Base-by-base conservation (phyloP, 1,140 invertebrate species). In the Megalopta genalis region DNA sequence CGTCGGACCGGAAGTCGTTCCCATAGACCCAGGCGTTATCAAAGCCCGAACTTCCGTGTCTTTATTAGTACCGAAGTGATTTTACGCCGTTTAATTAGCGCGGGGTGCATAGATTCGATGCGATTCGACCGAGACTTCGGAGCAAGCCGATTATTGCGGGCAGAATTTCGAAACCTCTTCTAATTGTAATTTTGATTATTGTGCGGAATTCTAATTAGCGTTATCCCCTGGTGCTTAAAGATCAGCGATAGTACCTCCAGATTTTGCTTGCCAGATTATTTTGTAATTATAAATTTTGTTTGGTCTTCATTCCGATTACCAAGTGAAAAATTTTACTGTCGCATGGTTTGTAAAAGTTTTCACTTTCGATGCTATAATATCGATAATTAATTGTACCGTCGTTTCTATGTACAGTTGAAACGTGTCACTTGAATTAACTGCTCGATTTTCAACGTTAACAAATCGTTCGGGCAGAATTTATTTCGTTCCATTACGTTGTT, bases 21-120 rank as follows among this genome's bases (percentile, higher is more conserved):
- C 74, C 62, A 42, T 74, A 23, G 32, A n/a, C 39, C 70, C 77
- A 79, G 70, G 62, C 49, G 52, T 81, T 81, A 76, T 42, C 16
- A 46, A 72, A 72, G 60, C 60, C 32, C 67, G 46, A 49, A 46
- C n/a, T 25, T 16, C 9, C 39, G 27, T n/a, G 16, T n/a, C 12
- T 59, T 46, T 12, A 77, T 62, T 69, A 62, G 65, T 57, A 21
- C 21, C 52, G 59, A 62, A 64, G 12, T 42, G 14, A 37, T 8
- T 32, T 42, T 42, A 42, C 59, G 49, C 23, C 32, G 32, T 64
- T 16, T 23, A 46, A 65, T 78, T 64, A 64, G 68, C 23, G 18
- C 7, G 10, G 27, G 71, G 54, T 3, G 14, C 37, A 42, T 46
- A 60, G 57, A 75, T 59, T 39, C 10, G 18, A 67, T 42, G 21